Conservation (phyloP, 2,113 vertebrate genomes). For the Sardina pilchardus region DNA sequence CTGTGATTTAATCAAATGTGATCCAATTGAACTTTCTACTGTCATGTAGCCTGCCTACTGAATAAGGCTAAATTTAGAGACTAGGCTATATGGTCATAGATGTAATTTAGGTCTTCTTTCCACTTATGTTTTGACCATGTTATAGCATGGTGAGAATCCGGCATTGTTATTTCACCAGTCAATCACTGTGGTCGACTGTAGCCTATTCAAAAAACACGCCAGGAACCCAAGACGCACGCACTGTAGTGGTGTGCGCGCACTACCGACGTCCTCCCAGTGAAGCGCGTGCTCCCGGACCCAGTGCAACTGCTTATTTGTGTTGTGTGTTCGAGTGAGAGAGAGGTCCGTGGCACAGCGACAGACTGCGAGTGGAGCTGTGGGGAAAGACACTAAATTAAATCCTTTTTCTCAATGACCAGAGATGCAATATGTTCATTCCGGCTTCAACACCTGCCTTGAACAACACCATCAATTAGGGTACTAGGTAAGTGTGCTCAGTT, state of each 20-base stretch:
- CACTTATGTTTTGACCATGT: too few species aligned
- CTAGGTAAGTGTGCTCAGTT: conserved; percentile 36
- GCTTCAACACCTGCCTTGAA: conserved; percentile 18
- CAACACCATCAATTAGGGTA: conserved; percentile 19
- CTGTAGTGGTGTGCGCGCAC: not conserved
- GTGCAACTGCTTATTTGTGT: conserved; percentile 27
- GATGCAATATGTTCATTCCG: conserved; percentile 35
- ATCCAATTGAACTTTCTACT: not conserved
- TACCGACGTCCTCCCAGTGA: not conserved
- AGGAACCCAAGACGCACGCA: not conserved
- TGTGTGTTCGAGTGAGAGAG: conserved; percentile 34
- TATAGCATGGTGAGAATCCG: not conserved
- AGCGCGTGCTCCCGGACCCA: conserved; percentile 31
- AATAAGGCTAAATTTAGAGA: too few species aligned
- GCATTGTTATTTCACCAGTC: not conserved
- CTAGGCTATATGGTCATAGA: too few species aligned
- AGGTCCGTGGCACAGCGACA: not conserved
- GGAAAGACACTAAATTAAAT: not conserved
- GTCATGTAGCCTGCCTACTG: too few species aligned
- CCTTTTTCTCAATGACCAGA: not conserved
- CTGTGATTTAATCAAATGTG: not conserved
- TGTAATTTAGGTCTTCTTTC: too few species aligned
- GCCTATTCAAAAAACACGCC: not conserved
- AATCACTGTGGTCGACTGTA: not conserved
- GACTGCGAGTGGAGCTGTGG: conserved; percentile 22